Evolutionary conservation across 2,888 invertebrate genomes (phyloP), one percentile per base, ranked within the genome.

Genomic region (Gymnosoma rotundatum): DNA sequence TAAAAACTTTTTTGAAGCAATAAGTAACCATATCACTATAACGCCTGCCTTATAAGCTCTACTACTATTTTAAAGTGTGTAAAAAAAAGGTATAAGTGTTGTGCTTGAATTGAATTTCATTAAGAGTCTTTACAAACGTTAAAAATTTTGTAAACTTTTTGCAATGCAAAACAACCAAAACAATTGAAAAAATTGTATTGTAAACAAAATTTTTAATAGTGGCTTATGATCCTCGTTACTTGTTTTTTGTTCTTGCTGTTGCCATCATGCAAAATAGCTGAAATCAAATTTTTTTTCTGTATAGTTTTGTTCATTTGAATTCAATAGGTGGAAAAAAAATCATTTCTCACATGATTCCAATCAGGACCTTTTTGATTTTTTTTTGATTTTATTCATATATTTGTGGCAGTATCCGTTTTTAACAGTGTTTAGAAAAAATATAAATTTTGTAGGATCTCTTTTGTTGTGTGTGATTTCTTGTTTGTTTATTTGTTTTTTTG

Each of bases 341-440:
- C 79, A 88, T 90, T 89, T 90, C 91, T 90, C 91, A 91, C 91
- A 91, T 91, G 91, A 91, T 91, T 91, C 91, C 91, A 87, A 87
- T 88, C 86, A 87, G 83, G 84, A 83, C 76, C 76, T 61, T 60
- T 18, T 70, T 78, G 38, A 54, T 21, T 42, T 61, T 9, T 70
- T 66, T 70, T 75, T 54, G 36, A 54, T 61, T 67, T 72, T 75
- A 16, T 45, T 66, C n/a, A n/a, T 72, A 48, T 52, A 52, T 64
- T 72, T 56, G 38, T 7, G n/a, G 36, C 36, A 3, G 14, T 45
- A 48, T 58, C 58, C 58, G 32, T 8, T 32, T n/a, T 32, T 45
- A 9, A 45, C 58, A 9, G 56, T 66, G 25, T 38, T 36, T 25
- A 25, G 16, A 10, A 48, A 69, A 83, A 69, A 69, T 72, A 54